Conservation (phyloP, 2,888 invertebrate genomes). For the Clostera curtula region DNA sequence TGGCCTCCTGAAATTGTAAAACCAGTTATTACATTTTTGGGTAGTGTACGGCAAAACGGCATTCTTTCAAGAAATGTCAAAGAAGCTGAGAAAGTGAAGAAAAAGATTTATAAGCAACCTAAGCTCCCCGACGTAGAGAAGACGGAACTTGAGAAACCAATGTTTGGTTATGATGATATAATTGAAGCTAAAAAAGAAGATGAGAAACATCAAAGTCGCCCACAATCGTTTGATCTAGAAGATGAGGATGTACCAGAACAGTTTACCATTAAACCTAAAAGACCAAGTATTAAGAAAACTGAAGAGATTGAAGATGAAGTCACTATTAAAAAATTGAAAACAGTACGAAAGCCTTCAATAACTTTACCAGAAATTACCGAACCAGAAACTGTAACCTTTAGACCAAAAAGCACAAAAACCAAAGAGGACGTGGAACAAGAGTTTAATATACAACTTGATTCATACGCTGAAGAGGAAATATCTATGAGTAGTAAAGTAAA, state of each 20-base stretch:
- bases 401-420: constrained; percentile 83
- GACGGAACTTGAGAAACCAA: constrained; percentile 72
- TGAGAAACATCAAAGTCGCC: constrained; percentile 16
- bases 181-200: constrained; percentile 41
- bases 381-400: constrained; percentile 86
- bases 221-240: constrained; percentile 25
- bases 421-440: constrained; percentile 93
- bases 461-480: constrained; percentile 91
- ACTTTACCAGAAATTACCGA: constrained; percentile 84
- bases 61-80: constrained; percentile 81
- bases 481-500: constrained; percentile 90
- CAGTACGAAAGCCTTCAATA: constrained; percentile 77
- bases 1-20: constrained; percentile 77
- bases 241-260: constrained; percentile 52
- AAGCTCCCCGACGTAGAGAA: constrained; percentile 72
- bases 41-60: constrained; percentile 76
- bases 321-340: constrained; percentile 83
- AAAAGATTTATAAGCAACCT: constrained; percentile 73
- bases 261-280: constrained; percentile 54
- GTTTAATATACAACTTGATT: constrained; percentile 89
- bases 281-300: constrained; percentile 58
- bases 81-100: constrained; percentile 79
- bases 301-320: constrained; percentile 76
- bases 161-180: constrained; percentile 69
- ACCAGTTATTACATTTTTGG: constrained; percentile 68